These are phyloP conservation scores for Oryzias curvinotus DNA, from an alignment of 2,113 vertebrate species.

Conservation along the genomic window DNA sequence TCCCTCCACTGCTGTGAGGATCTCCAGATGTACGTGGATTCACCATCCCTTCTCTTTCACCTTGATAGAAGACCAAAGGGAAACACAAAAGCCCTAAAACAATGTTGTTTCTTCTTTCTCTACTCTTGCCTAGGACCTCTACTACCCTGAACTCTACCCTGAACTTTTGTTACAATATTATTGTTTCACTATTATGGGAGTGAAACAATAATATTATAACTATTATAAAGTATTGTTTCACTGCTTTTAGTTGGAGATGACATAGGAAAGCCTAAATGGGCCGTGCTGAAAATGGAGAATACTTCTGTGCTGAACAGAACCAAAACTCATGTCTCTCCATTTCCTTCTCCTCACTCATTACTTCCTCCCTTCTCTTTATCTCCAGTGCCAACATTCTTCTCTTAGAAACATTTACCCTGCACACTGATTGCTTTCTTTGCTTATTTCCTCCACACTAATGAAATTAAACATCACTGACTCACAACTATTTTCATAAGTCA, in stretches of 20 bases:
- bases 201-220: slow-evolving; percentile 1
- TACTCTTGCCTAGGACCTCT: slow-evolving; percentile 27
- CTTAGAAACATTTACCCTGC: slow-evolving; percentile 7
- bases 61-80: slow-evolving; percentile 17
- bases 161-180: slow-evolving; percentile 28
- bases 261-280: slow-evolving; percentile 23
- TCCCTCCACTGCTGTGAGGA: slow-evolving; percentile 34
- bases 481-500: too few relatives aligned
- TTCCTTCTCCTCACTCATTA: slow-evolving; percentile 41
- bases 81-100: slow-evolving; percentile 19
- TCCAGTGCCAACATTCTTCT: slow-evolving; percentile 40
- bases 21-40: slow-evolving; percentile 56
- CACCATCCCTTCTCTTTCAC: slow-evolving; percentile 41
- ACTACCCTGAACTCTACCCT: slow-evolving; percentile 13
- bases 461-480: slow-evolving; percentile 11
- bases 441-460: slow-evolving; percentile 16
- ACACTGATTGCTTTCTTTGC: slow-evolving; percentile 25
- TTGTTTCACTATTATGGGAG: slow-evolving; percentile 22
- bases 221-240: too few relatives aligned
- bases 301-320: slow-evolving; percentile 14
- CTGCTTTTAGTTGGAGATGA: slow-evolving; percentile 16
- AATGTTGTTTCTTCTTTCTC: slow-evolving; percentile 11
- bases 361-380: slow-evolving; percentile 12
- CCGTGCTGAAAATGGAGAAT: slow-evolving; percentile 24
- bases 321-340: slow-evolving; percentile 18